phyloP scores from a whole-genome alignment of 2,113 vertebrate species.

The Muntiacus muntjak region DNA sequence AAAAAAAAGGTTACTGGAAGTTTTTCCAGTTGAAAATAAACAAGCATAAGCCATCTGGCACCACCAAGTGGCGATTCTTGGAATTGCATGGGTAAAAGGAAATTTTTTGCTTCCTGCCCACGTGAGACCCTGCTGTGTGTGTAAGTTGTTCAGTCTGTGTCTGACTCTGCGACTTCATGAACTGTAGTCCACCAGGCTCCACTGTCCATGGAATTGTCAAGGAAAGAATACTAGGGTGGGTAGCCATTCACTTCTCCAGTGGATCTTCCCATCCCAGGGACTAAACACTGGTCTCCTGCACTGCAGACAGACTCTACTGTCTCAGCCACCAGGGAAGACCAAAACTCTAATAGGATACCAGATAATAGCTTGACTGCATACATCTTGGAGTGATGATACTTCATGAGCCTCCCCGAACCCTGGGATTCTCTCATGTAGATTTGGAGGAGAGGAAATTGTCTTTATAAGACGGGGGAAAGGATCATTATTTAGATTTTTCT shows the following conservation, averaged over 20 bases:
- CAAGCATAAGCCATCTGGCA: constrained; percentile 58
- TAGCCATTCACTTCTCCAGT: neutral
- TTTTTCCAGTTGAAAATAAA: neutral
- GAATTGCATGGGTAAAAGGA: constrained; percentile 57
- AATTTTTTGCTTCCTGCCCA: neutral
- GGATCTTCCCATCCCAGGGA: neutral
- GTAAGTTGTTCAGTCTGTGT: neutral
- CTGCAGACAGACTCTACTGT: neutral
- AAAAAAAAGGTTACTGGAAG: neutral
- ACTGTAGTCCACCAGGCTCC: neutral
- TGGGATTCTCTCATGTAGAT: neutral
- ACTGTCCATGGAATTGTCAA: neutral
- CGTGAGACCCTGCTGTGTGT: neutral
- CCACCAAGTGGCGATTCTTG: constrained; percentile 73
- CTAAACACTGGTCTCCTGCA: neutral
- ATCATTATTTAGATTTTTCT: neutral
- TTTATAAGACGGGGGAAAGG: neutral
- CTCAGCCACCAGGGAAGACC: neutral
- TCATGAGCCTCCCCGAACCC: neutral
- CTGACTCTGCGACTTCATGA: neutral
- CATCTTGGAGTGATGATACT: neutral
- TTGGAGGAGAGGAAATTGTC: neutral
- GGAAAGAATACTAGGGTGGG: neutral
- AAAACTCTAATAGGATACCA: neutral
- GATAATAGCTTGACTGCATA: neutral